Base-by-base conservation (phyloP, 1,140 invertebrate species). In the Nymphalis io region DNA sequence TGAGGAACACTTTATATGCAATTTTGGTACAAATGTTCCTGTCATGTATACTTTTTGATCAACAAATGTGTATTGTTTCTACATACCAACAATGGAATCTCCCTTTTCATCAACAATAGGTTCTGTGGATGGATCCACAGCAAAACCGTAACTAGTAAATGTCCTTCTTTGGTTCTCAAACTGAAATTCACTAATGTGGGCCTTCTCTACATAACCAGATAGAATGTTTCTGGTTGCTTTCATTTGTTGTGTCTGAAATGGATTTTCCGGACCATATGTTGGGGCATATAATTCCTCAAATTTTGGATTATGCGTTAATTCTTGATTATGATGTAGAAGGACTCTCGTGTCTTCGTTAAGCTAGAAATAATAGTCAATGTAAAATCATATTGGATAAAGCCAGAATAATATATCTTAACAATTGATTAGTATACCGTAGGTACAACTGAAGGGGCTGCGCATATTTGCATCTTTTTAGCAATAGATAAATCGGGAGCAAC, bases 111-210 rank as follows among this genome's bases (percentile, higher is more conserved):
- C 82, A 61, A 93, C 92, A 15, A 66, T 53, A n/a, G 73, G 76
- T 58, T 97, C 96, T 10, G 97, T 95, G 5, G 97, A 96, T 0
- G 98, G 98, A 93, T 99, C 98, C 58, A 98, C 84, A 2, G 98
- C 98, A 93, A 98, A 99, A n/a, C 98, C 98, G 92, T 97, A 99
- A 78, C 89, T 91, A 13, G 95, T 93, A 90, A 99, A 99, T 12
- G 98, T 99, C 84, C 98, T 93, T 72, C 99, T 93, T 84, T 99
- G 98, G 87, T 97, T 98, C 92, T 99, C 99, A 94, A 99, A 99
- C 78, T 99, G 97, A 92, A 99, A 99, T 80, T 98, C 96, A 92
- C 96, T 99, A 33, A 99, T 95, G 90, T 99, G 97, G 4, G 98
- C 97, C 77, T 96, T 94, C 87, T 99, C 99, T 4, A 99, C 96